Evolutionary conservation across 2,113 vertebrate genomes (phyloP).

Genomic region (Rafetus swinhoei): DNA sequence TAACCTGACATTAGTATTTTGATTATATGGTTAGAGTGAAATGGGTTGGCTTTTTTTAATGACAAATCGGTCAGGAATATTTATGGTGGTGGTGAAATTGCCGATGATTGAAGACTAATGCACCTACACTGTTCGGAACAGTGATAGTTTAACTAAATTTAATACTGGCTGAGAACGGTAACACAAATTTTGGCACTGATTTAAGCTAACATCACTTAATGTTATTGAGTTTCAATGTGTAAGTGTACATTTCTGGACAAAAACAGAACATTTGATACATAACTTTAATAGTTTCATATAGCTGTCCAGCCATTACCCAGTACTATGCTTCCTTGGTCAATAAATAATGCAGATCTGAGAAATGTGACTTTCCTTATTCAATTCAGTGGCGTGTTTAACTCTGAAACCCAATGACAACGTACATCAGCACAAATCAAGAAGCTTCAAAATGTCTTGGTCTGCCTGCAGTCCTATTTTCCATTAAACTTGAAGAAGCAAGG

Average conservation of each 20-base stretch:
- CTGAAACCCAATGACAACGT: not conserved
- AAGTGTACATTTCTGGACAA: not conserved
- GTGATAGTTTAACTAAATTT: not conserved
- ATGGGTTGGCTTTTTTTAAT: not conserved
- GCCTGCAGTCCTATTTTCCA: not conserved
- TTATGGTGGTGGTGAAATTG: not conserved
- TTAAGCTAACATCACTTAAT: not conserved
- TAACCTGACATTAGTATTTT: not conserved
- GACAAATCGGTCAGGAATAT: not conserved
- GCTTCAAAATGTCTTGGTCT: not conserved
- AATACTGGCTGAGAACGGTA: not conserved
- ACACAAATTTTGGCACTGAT: not conserved
- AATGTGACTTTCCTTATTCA: not conserved
- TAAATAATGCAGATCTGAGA: not conserved
- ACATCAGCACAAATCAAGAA: not conserved
- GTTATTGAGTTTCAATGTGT: not conserved
- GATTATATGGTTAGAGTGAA: not conserved
- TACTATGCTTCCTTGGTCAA: not conserved
- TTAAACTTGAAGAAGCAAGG: not conserved
- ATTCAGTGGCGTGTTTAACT: not conserved
- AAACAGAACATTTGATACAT: not conserved
- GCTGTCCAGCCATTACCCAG: not conserved
- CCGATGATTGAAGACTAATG: not conserved
- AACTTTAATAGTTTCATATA: not conserved
- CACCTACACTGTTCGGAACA: not conserved